phyloP scores from a whole-genome alignment of 2,888 invertebrate species.

The Auanema sp. region DNA sequence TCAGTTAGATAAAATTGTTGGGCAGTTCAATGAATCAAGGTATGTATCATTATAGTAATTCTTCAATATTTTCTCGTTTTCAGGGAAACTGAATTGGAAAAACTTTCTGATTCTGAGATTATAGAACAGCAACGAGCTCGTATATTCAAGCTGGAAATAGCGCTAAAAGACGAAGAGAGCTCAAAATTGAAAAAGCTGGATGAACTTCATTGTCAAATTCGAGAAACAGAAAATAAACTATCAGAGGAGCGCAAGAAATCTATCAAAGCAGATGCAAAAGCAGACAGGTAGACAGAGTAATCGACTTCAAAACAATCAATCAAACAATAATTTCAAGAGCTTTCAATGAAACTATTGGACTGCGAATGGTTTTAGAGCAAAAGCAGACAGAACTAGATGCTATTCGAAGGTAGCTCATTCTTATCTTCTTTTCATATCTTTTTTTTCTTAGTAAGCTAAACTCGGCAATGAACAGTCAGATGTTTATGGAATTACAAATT shows the following conservation, averaged over 20 bases:
- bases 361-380: constrained; percentile 3
- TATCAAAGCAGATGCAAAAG: constrained; percentile 4
- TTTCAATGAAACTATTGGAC: constrained; percentile 7
- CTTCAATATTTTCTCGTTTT: too few relatives aligned
- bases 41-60: background rate
- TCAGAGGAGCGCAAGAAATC: constrained; percentile 10
- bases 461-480: too few relatives aligned
- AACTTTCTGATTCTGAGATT: background rate
- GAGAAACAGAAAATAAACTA: constrained; percentile 3
- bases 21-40: constrained; percentile 2
- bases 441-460: too few relatives aligned
- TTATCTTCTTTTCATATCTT: too few relatives aligned
- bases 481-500: too few relatives aligned
- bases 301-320: background rate
- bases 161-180: background rate
- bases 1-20: constrained; percentile 15
- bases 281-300: constrained; percentile 5
- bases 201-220: background rate
- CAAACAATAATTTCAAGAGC: constrained; percentile 1
- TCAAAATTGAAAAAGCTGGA: background rate
- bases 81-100: constrained; percentile 3
- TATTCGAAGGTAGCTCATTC: constrained; percentile 8
- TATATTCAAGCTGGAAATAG: constrained; percentile 10
- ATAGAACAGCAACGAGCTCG: background rate
- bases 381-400: constrained; percentile 14